Evolutionary conservation across 2,888 invertebrate species (phyloP).

Genomic region (Uropetala carovei): DNA sequence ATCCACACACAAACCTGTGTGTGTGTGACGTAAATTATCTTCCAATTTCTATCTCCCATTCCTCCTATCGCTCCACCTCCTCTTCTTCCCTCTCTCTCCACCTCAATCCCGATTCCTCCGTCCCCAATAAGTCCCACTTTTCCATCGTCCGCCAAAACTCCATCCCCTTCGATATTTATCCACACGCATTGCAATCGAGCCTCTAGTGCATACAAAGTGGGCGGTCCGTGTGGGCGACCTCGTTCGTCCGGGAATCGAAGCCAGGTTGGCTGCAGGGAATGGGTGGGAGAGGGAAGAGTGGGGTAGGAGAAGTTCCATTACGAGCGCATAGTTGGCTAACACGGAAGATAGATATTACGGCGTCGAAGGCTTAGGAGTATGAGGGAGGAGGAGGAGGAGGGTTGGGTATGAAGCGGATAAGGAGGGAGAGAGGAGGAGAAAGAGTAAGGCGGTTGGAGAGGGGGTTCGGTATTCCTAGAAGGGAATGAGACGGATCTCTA

Average conservation of each 20-base stretch:
- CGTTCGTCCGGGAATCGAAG: background rate
- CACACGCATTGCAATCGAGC: constrained; percentile 14
- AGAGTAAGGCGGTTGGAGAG: no score
- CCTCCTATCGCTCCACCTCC: background rate
- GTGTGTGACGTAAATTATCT: no score
- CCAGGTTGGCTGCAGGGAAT: background rate
- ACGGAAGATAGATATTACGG: background rate
- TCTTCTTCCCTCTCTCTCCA: background rate
- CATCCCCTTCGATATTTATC: background rate
- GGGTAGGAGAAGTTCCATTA: background rate
- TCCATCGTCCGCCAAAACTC: background rate
- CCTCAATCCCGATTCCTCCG: background rate
- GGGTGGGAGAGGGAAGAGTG: background rate
- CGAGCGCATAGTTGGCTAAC: background rate
- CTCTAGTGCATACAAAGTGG: constrained; percentile 9
- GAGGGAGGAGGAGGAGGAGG: background rate
- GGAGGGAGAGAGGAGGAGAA: background rate
- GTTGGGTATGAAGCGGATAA: background rate
- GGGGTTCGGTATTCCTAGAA: no score
- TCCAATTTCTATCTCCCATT: no score
- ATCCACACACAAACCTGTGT: no score
- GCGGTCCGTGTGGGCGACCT: background rate
- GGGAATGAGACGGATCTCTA: no score
- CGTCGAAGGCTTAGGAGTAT: background rate
- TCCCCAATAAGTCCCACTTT: background rate